Base-by-base conservation (phyloP, 1,140 invertebrate genomes). In the Panulirus ornatus region DNA sequence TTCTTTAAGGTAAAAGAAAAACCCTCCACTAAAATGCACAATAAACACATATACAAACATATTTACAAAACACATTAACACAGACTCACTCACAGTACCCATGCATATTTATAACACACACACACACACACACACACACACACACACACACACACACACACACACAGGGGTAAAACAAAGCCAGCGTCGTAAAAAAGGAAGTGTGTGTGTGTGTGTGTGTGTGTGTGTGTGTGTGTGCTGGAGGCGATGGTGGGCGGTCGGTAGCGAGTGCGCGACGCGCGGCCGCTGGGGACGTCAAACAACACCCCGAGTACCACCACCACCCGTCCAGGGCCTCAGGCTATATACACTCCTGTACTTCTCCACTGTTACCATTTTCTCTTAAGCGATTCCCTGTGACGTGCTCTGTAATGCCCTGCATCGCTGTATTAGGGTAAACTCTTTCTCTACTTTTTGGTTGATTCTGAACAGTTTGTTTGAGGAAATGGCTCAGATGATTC, bases 131-230 rank as follows among this genome's bases (percentile, higher is more conserved):
- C 54, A 58, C 16, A 58, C 16, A 58, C 54, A 58, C 16, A 14
- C 54, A 58, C 8, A 58, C 54, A 58, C 54, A 22, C 54, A 14
- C 19, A 58, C 54, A 0, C 14, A 0, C n/a, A 22, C n/a, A 58
- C 0, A 16, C 8, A 9, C 44, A 58, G n/a, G n/a, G n/a, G 54
- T 22, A 58, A 22, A 19, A 58, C 19, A 58, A 16, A 58, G 54
- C 11, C 3, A 58, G 8, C 54, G 3, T 22, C 19, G 54, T 22
- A 58, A 14, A 58, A 14, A n/a, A n/a, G n/a, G n/a, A n/a, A n/a
- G n/a, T n/a, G 63, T 70, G 63, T 2, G 63, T 70, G 63, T 70
- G 63, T 70, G 63, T 70, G 63, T 70, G 63, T 70, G 63, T 70
- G 63, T 70, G 63, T 70, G 63, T 70, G 63, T 70, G 63, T 70